These are phyloP conservation scores for Atethmia centrago DNA, from an alignment of 2,888 invertebrate genomes.

Conservation along the genomic window DNA sequence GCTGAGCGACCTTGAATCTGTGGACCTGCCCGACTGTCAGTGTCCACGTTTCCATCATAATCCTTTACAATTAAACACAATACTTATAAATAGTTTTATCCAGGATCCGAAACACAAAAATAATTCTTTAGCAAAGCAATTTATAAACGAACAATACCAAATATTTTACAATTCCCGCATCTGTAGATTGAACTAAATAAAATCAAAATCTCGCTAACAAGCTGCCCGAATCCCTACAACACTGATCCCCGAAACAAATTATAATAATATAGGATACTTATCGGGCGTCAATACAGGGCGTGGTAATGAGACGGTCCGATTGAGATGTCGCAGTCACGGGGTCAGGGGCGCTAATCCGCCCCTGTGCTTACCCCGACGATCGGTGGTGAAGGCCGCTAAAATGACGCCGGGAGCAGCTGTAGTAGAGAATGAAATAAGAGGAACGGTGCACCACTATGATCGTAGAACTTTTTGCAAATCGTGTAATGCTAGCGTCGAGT, in stretches of 20 bases:
- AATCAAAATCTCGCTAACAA: conserved; percentile 52
- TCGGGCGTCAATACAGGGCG: conserved; percentile 65
- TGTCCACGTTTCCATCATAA: no score
- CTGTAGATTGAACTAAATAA: conserved; percentile 12
- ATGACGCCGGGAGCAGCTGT: conserved; percentile 53
- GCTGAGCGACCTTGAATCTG: no score
- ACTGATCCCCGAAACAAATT: conserved; percentile 63
- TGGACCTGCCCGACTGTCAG: no score
- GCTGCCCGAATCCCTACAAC: conserved; percentile 36
- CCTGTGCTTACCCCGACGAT: conserved; percentile 70
- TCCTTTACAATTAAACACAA: no score
- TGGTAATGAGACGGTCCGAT: conserved; percentile 76
- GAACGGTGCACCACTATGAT: no score
- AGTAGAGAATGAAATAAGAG: conserved; percentile 2
- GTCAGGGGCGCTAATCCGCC: conserved; percentile 85
- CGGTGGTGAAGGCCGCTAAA: conserved; percentile 60
- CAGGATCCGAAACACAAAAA: not conserved
- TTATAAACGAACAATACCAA: not conserved
- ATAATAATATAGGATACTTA: conserved; percentile 66
- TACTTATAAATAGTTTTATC: no score
- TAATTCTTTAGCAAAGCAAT: not conserved
- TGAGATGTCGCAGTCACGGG: conserved; percentile 85
- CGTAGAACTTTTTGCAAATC: no score
- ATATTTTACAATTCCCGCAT: not conserved
- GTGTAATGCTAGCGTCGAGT: no score